Evolutionary conservation across 2,113 vertebrate genomes (phyloP), one percentile per base, ranked within the genome.

Genomic region (Menidia beryllina): DNA sequence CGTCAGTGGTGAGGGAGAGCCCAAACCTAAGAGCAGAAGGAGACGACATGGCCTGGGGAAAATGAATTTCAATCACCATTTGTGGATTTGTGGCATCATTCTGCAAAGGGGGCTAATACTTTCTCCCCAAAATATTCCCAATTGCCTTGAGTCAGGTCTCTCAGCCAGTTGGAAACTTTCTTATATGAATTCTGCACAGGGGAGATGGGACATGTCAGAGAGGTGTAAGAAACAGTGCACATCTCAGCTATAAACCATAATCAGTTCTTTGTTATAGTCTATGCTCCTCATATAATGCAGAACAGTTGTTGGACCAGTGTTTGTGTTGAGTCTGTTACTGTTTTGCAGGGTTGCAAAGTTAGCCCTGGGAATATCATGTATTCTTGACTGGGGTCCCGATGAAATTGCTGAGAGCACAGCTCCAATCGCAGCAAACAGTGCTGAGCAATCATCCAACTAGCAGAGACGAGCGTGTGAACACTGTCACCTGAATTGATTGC

Each of bases 71-170:
- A 82, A 68, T 72, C 12, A 6, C 56, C 39, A 30, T 71, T 58
- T 76, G 84, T 61, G 77, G 69, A 75, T 78, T 84, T 86, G 56
- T 52, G 55, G 76, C 52, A 58, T 72, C 61, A 45, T 38, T 34
- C 69, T 56, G 61, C 25, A 38, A 71, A 50, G 41, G n/a, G 9
- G 12, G 2, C 23, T 19, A 20, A n/a, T 2, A 9, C 19, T n/a
- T n/a, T 11, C 17, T 7, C 38, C n/a, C 56, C 4, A 43, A 43
- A 25, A 23, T 6, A 43, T 13, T 20, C 1, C 43, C 30, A 17
- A 69, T 27, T 61, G 24, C 47, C 75, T 60, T 21, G 25, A 71
- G 34, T 30, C 23, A 27, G 54, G 20, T 51, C 27, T 27, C 19
- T 20, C 8, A 54, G 52, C 67, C 34, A 38, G 5, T 26, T 64